Base-by-base conservation (phyloP, 2,113 vertebrate species). In the Coreoperca whiteheadi region DNA sequence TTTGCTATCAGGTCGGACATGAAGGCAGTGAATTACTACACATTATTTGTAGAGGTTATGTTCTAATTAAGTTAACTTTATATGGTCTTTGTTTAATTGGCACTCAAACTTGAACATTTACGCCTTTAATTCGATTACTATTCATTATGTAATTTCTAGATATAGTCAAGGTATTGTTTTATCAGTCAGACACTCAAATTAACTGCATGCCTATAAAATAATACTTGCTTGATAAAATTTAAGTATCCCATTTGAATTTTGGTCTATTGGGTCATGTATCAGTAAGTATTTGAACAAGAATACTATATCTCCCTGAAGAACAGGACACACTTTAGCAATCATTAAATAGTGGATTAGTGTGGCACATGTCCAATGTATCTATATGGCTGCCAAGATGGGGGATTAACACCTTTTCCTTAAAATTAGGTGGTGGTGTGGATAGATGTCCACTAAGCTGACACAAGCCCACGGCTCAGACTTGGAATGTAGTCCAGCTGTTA, bases 331-430 rank as follows among this genome's bases (percentile, higher is more conserved):
- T n/a, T 82, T 37, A 85, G 54, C 63, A 21, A 68, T 78, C 65
- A 82, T 84, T 68, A 82, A 79, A 73, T 74, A 18, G 63, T 64
- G 59, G 82, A 83, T 81, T 87, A 87, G 57, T n/a, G 8, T 72
- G 71, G 74, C 71, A 72, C 71, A 61, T 82, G 67, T 83, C 78
- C 83, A 77, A 64, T 79, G 87, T 48, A 60, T 87, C 70, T 87
- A 72, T 77, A 50, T 14, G n/a, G 54, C 83, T 85, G 91, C 89
- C 88, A 90, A 90, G 68, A 79, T 75, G 50, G 48, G 34, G 77
- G 88, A 91, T 94, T 89, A 93, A 70, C 90, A 85, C 90, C 81
- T 88, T 88, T 92, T 83, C 64, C 75, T 78, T 73, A 75, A 86
- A 87, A 74, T 89, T 51, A 86, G 77, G 65, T 68, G 74, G 70